Evolutionary conservation across 2,888 invertebrate species (phyloP).

Genomic region (Conchocele bisecta): DNA sequence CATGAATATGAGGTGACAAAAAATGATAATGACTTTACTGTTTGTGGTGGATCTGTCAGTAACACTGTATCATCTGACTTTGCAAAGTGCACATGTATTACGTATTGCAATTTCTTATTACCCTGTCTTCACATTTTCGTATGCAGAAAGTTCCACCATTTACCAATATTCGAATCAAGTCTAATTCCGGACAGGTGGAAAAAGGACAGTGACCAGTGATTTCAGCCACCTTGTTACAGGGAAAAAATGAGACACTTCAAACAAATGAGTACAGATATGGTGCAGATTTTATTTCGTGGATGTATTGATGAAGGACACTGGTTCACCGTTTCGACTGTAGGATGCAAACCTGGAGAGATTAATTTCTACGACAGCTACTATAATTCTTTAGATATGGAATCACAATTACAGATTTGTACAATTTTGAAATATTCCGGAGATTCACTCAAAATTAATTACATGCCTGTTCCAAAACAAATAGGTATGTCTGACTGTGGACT

Average conservation of each 20-base stretch:
- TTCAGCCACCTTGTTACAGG: no score
- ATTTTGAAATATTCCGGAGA: not conserved
- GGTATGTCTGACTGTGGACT: conserved; percentile 1
- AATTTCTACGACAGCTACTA: conserved; percentile 2
- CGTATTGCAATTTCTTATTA: conserved; percentile 3
- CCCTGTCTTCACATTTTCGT: conserved; percentile 9
- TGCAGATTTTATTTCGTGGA: conserved; percentile 8
- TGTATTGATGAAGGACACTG: not conserved
- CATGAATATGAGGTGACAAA: not conserved
- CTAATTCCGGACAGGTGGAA: conserved; percentile 5
- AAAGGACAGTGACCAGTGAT: conserved; percentile 3
- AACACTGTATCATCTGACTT: not conserved
- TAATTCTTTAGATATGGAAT: not conserved
- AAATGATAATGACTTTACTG: not conserved
- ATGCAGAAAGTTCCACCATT: not conserved
- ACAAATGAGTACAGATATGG: no score
- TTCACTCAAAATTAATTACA: not conserved
- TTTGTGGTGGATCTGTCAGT: not conserved
- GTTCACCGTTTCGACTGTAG: conserved; percentile 8
- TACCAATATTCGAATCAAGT: not conserved
- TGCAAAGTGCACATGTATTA: not conserved
- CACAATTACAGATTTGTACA: not conserved
- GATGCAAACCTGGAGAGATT: not conserved
- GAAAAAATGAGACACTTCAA: no score
- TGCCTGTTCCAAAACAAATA: conserved; percentile 1